Percentiles rank a stretch among this genome's conserved stretches.
Evolutionary conservation across 2,888 invertebrate species (phyloP).

Genomic region (Hypena proboscidalis): DNA sequence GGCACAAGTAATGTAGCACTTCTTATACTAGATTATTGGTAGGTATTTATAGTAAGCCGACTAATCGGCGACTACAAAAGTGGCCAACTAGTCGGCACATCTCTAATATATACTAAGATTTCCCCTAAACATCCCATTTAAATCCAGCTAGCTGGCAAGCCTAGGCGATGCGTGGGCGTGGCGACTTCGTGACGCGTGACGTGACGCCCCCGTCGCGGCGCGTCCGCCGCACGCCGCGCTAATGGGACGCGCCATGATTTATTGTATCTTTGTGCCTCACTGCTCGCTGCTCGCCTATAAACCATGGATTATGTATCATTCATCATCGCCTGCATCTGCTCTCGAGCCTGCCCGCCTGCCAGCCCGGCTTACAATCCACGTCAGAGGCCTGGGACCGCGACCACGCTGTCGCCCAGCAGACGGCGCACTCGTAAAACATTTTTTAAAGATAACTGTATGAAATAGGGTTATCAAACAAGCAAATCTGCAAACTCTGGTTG

Average conservation of each 20-base stretch:
- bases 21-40: too few species aligned
- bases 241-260: conserved; percentile 29
- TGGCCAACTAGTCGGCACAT: too few species aligned
- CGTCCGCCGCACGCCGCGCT: conserved; percentile 12
- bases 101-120: too few species aligned
- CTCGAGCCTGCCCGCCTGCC: conserved; percentile 6
- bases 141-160: too few species aligned
- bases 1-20: too few species aligned
- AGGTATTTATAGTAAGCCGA: too few species aligned
- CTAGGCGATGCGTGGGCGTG: not conserved
- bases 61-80: too few species aligned
- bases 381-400: not conserved
- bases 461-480: too few species aligned
- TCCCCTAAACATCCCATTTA: too few species aligned
- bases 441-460: too few species aligned
- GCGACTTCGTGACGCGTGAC: not conserved
- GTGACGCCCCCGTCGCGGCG: not conserved
- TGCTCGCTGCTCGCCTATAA: conserved; percentile 19
- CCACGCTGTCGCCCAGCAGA: not conserved
- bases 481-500: too few species aligned
- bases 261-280: conserved; percentile 25
- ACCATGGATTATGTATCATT: conserved; percentile 36
- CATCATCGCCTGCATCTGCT: conserved; percentile 25
- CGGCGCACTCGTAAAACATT: not conserved
- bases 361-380: not conserved